These are phyloP conservation scores for Cryptus viduatorius DNA, from an alignment of 2,888 invertebrate genomes.

Conservation along the genomic window DNA sequence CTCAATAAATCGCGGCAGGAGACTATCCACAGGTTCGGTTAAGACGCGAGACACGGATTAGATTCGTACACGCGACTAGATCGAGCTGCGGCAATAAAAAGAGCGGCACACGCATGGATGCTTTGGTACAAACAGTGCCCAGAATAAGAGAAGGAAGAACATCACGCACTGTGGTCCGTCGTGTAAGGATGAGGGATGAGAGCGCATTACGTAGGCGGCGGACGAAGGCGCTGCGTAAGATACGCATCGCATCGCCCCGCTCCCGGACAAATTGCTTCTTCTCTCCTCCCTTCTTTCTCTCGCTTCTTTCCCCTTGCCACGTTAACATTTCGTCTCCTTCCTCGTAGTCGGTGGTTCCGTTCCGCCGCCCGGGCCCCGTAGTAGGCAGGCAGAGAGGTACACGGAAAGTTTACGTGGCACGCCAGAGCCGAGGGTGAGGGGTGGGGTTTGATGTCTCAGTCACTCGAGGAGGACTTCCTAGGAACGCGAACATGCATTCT, in stretches of 20 bases:
- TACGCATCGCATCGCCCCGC: constrained; percentile 80
- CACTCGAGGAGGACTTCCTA: constrained; percentile 68
- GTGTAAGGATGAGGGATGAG: constrained; percentile 79
- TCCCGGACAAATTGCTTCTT: constrained; percentile 80
- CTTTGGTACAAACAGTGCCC: constrained; percentile 11
- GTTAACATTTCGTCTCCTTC: constrained; percentile 37
- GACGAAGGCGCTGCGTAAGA: constrained; percentile 79
- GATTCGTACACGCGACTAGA: constrained; percentile 43
- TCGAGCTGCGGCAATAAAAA: constrained; percentile 11
- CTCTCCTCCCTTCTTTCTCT: constrained; percentile 68
- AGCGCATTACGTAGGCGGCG: constrained; percentile 78
- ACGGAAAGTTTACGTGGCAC: constrained; percentile 61
- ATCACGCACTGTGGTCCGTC: constrained; percentile 70
- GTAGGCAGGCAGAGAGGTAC: constrained; percentile 44
- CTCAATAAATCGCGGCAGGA: not conserved
- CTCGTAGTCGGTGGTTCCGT: constrained; percentile 56
- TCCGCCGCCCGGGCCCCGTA: constrained; percentile 52
- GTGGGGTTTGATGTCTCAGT: constrained; percentile 81
- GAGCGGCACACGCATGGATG: constrained; percentile 23
- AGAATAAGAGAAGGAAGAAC: constrained; percentile 51
- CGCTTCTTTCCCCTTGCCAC: constrained; percentile 43
- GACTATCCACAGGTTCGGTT: not conserved
- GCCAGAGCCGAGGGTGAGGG: constrained; percentile 67
- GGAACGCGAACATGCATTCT: constrained; percentile 47
- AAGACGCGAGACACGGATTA: constrained; percentile 39